These are phyloP conservation scores for Morbakka virulenta DNA, from an alignment of 30 jellyfish, hydroid and myxozoan genomes.

Conservation along the genomic window DNA sequence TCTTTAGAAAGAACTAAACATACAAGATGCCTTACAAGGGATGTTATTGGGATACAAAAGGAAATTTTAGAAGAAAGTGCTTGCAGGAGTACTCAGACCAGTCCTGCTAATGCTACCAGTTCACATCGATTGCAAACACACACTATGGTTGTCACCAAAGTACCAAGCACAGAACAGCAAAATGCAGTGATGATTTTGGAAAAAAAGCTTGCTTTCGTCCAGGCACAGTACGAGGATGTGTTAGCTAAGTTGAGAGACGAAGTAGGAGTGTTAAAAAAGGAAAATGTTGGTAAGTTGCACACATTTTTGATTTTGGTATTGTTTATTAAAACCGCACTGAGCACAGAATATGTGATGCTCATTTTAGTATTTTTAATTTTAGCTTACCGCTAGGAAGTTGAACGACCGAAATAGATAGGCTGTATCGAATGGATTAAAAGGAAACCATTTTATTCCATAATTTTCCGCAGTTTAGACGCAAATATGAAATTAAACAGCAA, in stretches of 20 bases:
- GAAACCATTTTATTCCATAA: too few species aligned
- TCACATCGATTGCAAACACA: not conserved
- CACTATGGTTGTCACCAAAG: not conserved
- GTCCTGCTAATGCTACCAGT: slow-evolving; percentile 46
- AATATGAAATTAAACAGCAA: too few species aligned
- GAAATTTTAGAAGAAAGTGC: slow-evolving; percentile 4
- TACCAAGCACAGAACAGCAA: not conserved
- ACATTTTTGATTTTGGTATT: too few species aligned
- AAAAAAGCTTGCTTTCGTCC: slow-evolving; percentile 49
- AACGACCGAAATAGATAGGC: too few species aligned
- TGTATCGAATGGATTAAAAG: too few species aligned
- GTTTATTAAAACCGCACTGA: too few species aligned
- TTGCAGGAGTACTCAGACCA: slow-evolving; percentile 50
- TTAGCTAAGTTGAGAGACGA: slow-evolving; percentile 33
- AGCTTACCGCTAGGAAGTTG: too few species aligned
- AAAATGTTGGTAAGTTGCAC: slow-evolving; percentile 66
- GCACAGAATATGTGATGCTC: too few species aligned
- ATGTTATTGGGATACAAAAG: slow-evolving; percentile 43
- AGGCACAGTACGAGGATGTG: slow-evolving; percentile 61
- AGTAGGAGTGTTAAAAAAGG: slow-evolving; percentile 16
- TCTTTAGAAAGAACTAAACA: slow-evolving; percentile 48
- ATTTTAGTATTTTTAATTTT: too few species aligned
- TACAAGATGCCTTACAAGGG: slow-evolving; percentile 57
- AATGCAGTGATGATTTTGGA: slow-evolving; percentile 2
- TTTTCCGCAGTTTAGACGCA: too few species aligned